Evolutionary conservation across 2,888 invertebrate species (phyloP).

Genomic region (Lottia gigantea): DNA sequence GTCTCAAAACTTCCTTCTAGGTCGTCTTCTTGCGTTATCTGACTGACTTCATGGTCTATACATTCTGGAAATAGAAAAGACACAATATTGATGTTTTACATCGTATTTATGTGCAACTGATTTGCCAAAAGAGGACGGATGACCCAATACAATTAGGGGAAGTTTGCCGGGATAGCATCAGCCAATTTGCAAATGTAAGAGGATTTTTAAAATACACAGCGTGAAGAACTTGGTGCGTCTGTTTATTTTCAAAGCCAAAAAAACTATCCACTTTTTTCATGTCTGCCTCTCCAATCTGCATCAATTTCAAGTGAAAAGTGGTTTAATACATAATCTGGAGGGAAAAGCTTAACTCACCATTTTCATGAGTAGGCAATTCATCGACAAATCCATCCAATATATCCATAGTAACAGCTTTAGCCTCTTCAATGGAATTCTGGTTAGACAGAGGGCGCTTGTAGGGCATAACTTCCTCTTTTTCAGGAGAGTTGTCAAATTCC

Average conservation of each 20-base stretch:
- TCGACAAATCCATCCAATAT: neutral
- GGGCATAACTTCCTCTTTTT: neutral
- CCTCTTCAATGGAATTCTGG: conserved; percentile 17
- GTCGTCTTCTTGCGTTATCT: conserved; percentile 33
- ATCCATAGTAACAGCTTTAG: conserved; percentile 16
- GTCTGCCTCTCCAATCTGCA: too few species aligned
- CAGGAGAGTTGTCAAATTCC: conserved; percentile 20
- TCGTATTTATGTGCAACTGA: too few species aligned
- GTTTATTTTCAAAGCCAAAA: too few species aligned
- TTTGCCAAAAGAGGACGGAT: too few species aligned
- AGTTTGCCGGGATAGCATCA: too few species aligned
- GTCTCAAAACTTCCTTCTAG: conserved; percentile 16
- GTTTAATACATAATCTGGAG: too few species aligned
- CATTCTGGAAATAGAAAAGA: conserved; percentile 29
- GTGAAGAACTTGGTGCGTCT: neutral
- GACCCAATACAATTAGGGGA: too few species aligned
- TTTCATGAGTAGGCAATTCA: conserved; percentile 2
- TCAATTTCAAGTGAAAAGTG: neutral
- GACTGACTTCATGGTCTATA: conserved; percentile 48
- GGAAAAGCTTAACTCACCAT: neutral
- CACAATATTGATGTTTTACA: too few species aligned
- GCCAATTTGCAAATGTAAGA: neutral
- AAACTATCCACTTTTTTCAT: too few species aligned
- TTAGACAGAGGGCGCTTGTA: conserved; percentile 13
- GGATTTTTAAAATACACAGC: conserved; percentile 14